A percentile compares a stretch with the other conserved stretches of the same genome.
phyloP scores from a whole-genome alignment of 2,888 invertebrate species.

The Eupithecia subumbrata region DNA sequence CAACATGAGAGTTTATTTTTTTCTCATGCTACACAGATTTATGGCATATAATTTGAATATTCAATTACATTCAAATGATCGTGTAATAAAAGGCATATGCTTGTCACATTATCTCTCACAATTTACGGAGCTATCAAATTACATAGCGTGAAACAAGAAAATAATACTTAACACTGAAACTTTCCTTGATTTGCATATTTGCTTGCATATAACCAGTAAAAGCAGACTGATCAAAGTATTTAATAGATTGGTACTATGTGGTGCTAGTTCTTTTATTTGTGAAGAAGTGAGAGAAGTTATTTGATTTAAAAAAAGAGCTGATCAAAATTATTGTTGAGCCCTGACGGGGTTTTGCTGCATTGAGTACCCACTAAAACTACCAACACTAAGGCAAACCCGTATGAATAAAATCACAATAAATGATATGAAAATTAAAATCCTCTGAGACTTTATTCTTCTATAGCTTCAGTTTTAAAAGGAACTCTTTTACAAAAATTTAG shows the following conservation, averaged over 20 bases:
- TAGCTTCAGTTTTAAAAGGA: not conserved
- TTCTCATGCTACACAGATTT: not conserved
- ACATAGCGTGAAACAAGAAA: conserved; percentile 25
- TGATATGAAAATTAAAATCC: not conserved
- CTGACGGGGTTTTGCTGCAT: not conserved
- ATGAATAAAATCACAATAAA: too few relatives aligned
- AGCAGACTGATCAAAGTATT: not conserved
- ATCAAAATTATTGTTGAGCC: not conserved
- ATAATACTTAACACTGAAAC: not conserved
- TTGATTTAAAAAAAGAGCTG: not conserved
- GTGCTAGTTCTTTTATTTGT: not conserved
- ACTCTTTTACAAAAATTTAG: not conserved
- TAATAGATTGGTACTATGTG: not conserved
- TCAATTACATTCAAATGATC: conserved; percentile 1
- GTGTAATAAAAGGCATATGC: not conserved
- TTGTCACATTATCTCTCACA: conserved; percentile 15
- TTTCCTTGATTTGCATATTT: not conserved
- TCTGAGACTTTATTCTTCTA: not conserved
- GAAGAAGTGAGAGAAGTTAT: not conserved
- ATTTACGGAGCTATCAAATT: conserved; percentile 33
- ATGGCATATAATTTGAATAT: not conserved
- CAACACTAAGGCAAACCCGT: too few relatives aligned
- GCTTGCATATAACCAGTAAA: not conserved
- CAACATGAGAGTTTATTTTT: not conserved
- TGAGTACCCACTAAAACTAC: not conserved